Evolutionary conservation across 2,113 vertebrate species (phyloP).

Genomic region (Motacilla tschutschensis): DNA sequence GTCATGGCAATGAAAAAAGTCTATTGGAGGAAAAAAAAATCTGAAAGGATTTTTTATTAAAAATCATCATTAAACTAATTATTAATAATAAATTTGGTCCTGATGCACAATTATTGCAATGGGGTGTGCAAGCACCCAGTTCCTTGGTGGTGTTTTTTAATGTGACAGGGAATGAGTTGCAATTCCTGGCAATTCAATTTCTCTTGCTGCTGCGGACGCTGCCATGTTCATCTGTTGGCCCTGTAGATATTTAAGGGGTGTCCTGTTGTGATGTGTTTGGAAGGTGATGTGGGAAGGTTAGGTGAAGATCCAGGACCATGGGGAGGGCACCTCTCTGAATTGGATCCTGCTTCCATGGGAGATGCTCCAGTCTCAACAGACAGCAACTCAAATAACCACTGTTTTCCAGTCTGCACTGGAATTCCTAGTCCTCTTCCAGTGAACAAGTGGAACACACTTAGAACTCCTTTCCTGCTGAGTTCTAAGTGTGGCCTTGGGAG

Average conservation of each 20-base stretch:
- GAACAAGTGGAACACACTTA: no score
- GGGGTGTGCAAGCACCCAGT: accelerated
- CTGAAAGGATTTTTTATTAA: neutral
- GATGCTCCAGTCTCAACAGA: neutral
- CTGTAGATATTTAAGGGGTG: neutral
- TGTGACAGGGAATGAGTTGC: neutral
- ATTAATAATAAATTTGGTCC: neutral
- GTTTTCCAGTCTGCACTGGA: neutral
- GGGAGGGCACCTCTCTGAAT: neutral
- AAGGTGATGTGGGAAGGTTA: neutral
- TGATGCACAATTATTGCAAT: neutral
- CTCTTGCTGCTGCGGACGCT: neutral
- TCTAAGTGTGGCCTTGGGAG: neutral
- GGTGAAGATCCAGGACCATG: neutral
- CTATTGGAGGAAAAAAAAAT: neutral
- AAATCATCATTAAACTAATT: neutral
- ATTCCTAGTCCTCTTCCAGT: neutral
- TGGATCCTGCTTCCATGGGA: neutral
- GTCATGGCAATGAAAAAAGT: accelerated
- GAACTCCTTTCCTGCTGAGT: neutral
- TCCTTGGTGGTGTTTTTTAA: neutral
- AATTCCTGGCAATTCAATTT: neutral
- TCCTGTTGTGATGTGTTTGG: neutral
- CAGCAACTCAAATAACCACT: neutral
- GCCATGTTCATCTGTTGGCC: neutral